Percentiles rank a stretch among this genome's conserved stretches.
These are phyloP conservation scores for Hedya salicella DNA, from an alignment of 2,888 invertebrate genomes.

Conservation along the genomic window DNA sequence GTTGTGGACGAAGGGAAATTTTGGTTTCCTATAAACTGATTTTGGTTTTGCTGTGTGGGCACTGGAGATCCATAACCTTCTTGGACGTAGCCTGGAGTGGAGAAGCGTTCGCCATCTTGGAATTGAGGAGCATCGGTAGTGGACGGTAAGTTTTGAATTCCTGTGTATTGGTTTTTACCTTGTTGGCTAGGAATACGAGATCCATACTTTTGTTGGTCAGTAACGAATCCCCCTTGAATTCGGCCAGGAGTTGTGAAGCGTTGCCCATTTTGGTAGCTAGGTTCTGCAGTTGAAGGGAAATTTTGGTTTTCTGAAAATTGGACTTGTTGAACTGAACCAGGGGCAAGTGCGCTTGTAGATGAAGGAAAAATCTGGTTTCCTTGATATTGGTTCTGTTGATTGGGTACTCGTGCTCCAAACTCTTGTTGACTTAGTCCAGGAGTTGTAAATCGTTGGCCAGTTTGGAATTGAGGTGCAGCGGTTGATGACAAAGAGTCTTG, in stretches of 20 bases:
- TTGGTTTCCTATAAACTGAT: slow-evolving; percentile 8
- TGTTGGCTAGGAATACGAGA: not conserved
- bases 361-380: slow-evolving; percentile 14
- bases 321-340: slow-evolving; percentile 7
- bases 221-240: slow-evolving; percentile 2
- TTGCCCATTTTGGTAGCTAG: slow-evolving; percentile 15
- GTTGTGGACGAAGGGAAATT: slow-evolving; percentile 25
- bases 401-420: slow-evolving; percentile 5
- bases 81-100: slow-evolving; percentile 17
- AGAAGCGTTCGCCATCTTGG: not conserved
- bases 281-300: slow-evolving; percentile 8
- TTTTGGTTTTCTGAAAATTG: slow-evolving; percentile 10
- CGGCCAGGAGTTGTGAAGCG: slow-evolving; percentile 2
- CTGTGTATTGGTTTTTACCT: slow-evolving; percentile 20
- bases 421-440: slow-evolving; percentile 16
- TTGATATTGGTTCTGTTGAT: slow-evolving; percentile 18
- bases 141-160: slow-evolving; percentile 4
- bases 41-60: not conserved
- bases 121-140: slow-evolving; percentile 17
- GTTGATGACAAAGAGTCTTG: slow-evolving; percentile 10
- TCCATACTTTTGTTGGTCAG: not conserved
- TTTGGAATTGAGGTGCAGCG: slow-evolving; percentile 15
- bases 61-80: slow-evolving; percentile 5
- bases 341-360: not conserved
- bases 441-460: slow-evolving; percentile 14